A percentile compares a stretch with the other conserved stretches of the same genome.
These are phyloP conservation scores for Steinernema hermaphroditum DNA, from an alignment of 2,888 invertebrate genomes.

Conservation along the genomic window DNA sequence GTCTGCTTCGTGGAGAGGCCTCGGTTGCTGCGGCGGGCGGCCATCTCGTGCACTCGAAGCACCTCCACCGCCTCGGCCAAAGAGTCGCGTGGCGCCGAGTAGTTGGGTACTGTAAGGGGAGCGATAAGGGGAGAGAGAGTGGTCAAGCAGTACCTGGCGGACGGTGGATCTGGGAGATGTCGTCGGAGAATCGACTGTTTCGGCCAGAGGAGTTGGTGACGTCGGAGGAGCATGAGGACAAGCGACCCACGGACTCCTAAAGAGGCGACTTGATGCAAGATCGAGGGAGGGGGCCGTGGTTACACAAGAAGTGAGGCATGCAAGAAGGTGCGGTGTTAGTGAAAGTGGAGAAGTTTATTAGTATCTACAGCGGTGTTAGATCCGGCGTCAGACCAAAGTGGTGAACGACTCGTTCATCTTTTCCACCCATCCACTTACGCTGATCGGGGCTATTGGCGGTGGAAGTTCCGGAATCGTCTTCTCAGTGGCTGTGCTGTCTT, in stretches of 20 bases:
- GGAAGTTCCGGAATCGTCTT: conserved; percentile 16
- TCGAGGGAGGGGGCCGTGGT: no score
- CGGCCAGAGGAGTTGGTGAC: not conserved
- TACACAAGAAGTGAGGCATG: no score
- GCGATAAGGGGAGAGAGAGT: no score
- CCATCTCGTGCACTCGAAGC: conserved; percentile 29
- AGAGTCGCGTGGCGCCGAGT: conserved; percentile 24
- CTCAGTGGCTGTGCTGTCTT: conserved; percentile 24
- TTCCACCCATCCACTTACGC: conserved; percentile 9
- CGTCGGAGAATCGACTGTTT: conserved; percentile 1
- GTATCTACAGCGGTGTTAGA: no score
- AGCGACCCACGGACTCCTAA: conserved; percentile 13
- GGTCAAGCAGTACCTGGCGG: no score
- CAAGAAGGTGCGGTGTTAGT: no score
- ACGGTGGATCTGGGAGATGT: not conserved
- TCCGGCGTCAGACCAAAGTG: no score
- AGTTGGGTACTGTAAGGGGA: not conserved
- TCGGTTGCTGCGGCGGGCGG: conserved; percentile 22
- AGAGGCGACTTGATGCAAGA: not conserved
- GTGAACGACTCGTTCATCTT: not conserved
- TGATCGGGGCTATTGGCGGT: conserved; percentile 18
- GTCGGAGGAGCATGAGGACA: conserved; percentile 8
- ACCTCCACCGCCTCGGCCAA: conserved; percentile 31
- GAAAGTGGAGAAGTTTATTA: no score
- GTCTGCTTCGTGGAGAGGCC: conserved; percentile 17